Evolutionary conservation across 2,888 invertebrate species (phyloP).

Genomic region (Nemoura dubitans): DNA sequence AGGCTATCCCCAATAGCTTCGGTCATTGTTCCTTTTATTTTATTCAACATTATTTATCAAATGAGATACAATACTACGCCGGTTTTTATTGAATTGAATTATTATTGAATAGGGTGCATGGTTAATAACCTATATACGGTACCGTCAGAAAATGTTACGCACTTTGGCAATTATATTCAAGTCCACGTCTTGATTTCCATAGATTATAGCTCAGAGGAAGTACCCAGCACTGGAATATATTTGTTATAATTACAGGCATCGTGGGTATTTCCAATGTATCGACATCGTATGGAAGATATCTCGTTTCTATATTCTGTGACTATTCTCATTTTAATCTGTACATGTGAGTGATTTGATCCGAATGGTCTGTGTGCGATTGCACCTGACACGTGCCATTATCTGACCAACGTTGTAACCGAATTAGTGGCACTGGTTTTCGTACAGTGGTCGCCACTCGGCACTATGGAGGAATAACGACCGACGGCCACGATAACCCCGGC

Average conservation of each 20-base stretch:
- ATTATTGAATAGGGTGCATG: too few species aligned
- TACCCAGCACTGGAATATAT: neutral
- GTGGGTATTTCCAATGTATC: neutral
- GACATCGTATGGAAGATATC: neutral
- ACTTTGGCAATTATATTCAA: neutral
- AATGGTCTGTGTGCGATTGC: too few species aligned
- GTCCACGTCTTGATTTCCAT: slow-evolving; percentile 7
- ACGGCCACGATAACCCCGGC: too few species aligned
- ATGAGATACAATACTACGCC: neutral
- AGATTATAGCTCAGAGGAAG: neutral
- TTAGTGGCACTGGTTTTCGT: too few species aligned
- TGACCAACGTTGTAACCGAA: too few species aligned
- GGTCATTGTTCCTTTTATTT: neutral
- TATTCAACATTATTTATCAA: slow-evolving; percentile 1
- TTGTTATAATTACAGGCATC: neutral
- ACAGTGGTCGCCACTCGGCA: too few species aligned
- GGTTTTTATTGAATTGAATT: slow-evolving; percentile 9
- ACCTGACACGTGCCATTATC: too few species aligned
- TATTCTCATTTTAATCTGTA: too few species aligned
- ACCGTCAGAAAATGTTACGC: neutral
- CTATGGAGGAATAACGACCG: too few species aligned
- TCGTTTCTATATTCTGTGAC: too few species aligned
- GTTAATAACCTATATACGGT: neutral
- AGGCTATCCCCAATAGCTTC: neutral
- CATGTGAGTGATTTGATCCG: too few species aligned